Base-by-base conservation (phyloP, 2,113 vertebrate species). In the Fregata magnificens region DNA sequence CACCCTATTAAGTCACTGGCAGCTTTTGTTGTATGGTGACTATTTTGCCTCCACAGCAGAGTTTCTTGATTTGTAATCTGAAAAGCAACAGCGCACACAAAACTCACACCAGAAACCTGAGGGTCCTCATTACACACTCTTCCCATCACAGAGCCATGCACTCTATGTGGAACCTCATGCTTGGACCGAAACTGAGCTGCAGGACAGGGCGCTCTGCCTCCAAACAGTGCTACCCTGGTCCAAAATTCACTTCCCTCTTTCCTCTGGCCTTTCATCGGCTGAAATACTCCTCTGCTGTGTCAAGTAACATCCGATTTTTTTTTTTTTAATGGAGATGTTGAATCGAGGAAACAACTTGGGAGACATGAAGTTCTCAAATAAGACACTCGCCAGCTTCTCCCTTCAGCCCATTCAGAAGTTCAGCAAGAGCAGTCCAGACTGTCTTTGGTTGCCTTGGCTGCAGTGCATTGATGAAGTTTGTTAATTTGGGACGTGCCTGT, bases 401-500 rank as follows among this genome's bases (percentile, higher is more conserved):
- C 91, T 78, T 36, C 71, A 79, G 70, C 26, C 55, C 45, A 17
- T 70, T 63, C 52, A 55, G 90, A 22, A 82, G 82, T 28, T 71
- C 78, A 38, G 53, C 5, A 7, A 95, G 61, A 93, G 32, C 82
- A 58, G 45, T 17, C 34, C 69, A 50, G 38, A 6, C 58, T n/a
- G 45, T 4, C 81, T 81, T 32, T 45, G 71, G 89, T 71, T 88
- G 78, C 87, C 86, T 86, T 82, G 81, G 85, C 82, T 87, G 92
- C 88, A 85, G 74, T 13, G 3, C 70, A 58, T 21, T 70, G 90
- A 96, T 71, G 88, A 95, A 97, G 73, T 87, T 93, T 66, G 81
- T 84, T 94, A 88, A 97, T 95, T 80, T 94, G 92, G 89, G 94
- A 91, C 7, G 16, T 67, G 89, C 56, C 85, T 91, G 84, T 95